Evolutionary conservation across 2,888 invertebrate genomes (phyloP), one percentile per base, ranked within the genome.

Genomic region (Amblyjoppa fuscipennis): DNA sequence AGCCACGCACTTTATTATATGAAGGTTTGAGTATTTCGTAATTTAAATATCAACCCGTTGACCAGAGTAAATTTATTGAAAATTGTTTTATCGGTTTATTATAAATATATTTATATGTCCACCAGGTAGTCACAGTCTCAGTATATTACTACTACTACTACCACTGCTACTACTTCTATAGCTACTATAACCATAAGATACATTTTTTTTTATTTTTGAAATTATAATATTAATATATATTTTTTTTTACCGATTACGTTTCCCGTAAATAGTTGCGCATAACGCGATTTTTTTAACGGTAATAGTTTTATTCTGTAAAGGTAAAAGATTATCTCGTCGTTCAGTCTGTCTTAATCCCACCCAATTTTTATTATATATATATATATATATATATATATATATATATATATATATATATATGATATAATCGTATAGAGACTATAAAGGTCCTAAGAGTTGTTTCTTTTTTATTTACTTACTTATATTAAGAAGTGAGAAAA

Each of bases 11-110:
- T 64, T 56, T 20, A 11, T n/a, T 28, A 66, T 49, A 25, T 61
- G 16, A 53, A 78, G 11, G 69, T 51, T 74, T 78, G 34, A 61
- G 78, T 83, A 83, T 77, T 83, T 41, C 69, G 79, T 83, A 79
- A 20, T 45, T 71, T 71, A 53, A 78, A 83, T 83, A 80, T 31
- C 76, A 56, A 31, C 41, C 74, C 59, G 61, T 61, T 61, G 59
- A 45, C 68, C 51, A 68, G 68, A 73, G 53, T 66, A 53, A 68
- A 66, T 66, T 45, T 61, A 31, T 71, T 64, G 25, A 28, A 71
- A 64, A 11, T 70, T 61, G 61, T 64, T 64, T 79, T 1, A 38
- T 79, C 64, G 34, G 56, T 41, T 41, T 41, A 74, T 41, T 68
- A 53, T 25, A 45, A 61, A 56, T 64, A 64, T 41, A 64, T 41